A percentile compares a stretch with the other conserved stretches of the same genome.
phyloP scores from a whole-genome alignment of 2,797 vertebrate genomes.

The Anguilla anguilla region DNA sequence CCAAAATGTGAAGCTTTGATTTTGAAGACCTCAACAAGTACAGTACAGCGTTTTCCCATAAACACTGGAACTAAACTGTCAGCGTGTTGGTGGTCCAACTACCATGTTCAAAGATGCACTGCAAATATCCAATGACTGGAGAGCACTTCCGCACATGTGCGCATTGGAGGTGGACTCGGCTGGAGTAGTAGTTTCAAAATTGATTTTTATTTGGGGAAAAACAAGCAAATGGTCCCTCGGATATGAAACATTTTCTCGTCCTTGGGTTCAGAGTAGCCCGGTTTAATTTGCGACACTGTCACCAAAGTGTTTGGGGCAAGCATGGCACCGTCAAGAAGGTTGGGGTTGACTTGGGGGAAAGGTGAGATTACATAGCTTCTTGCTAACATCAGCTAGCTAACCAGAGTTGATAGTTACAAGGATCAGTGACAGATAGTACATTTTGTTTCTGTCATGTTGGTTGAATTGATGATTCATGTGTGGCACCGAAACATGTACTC shows the following conservation, averaged over 20 bases:
- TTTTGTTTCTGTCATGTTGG: neutral
- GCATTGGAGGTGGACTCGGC: constrained; percentile 61
- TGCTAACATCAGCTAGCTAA: neutral
- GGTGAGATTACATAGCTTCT: constrained; percentile 62
- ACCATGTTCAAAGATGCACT: constrained; percentile 23
- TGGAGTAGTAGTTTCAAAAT: constrained; percentile 24
- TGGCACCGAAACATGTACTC: neutral
- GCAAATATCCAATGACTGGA: constrained; percentile 59
- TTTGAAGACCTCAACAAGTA: neutral
- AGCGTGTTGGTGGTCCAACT: neutral
- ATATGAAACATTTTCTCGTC: constrained; percentile 56
- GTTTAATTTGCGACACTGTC: constrained; percentile 56
- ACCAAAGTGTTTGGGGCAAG: constrained; percentile 67
- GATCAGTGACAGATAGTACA: neutral
- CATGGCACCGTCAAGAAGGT: constrained; percentile 51
- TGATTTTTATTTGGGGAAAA: neutral
- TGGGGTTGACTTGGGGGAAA: constrained; percentile 69
- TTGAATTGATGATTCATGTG: neutral
- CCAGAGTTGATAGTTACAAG: no score
- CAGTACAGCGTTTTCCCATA: neutral
- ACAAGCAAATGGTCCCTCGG: constrained; percentile 9
- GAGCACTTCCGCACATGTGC: constrained; percentile 55
- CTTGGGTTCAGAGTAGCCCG: constrained; percentile 46
- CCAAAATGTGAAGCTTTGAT: neutral
- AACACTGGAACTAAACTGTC: neutral